Conservation (phyloP, 2,797 vertebrate species). For the Propithecus deckenii region DNA sequence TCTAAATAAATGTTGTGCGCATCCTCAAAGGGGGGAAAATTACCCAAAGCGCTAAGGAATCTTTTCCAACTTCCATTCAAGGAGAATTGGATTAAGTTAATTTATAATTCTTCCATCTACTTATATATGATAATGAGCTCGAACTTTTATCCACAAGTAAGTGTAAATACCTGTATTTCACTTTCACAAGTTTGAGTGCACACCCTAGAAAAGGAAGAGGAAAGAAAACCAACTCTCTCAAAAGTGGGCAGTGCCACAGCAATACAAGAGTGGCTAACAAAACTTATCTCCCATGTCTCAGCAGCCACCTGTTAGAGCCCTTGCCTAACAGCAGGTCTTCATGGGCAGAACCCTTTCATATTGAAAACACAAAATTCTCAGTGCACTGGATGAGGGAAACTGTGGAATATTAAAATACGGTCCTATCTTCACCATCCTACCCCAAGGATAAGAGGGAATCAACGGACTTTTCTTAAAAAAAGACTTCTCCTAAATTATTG, state of each 20-base stretch:
- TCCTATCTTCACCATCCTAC: neutral
- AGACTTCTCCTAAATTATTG: neutral
- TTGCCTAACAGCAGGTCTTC: neutral
- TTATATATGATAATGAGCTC: slow-evolving; percentile 6
- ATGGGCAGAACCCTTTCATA: neutral
- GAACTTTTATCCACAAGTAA: slow-evolving; percentile 40
- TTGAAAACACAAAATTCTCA: slow-evolving; percentile 40
- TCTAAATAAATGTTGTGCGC: neutral
- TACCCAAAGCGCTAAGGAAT: neutral
- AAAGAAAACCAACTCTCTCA: slow-evolving; percentile 26
- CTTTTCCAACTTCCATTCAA: slow-evolving; percentile 27
- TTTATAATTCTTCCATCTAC: slow-evolving; percentile 17
- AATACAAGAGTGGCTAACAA: neutral
- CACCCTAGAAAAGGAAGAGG: neutral
- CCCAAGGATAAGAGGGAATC: neutral
- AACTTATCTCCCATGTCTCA: neutral
- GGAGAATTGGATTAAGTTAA: neutral
- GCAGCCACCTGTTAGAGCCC: slow-evolving; percentile 29
- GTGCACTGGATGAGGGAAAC: neutral
- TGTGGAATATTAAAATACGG: neutral
- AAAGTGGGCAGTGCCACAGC: neutral
- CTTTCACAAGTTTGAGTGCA: slow-evolving; percentile 28
- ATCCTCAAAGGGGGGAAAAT: neutral
- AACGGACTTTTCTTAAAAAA: neutral
- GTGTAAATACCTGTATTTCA: slow-evolving; percentile 49